Evolutionary conservation across 2,888 invertebrate species (phyloP), one percentile per base, ranked within the genome.

Genomic region (Ferdinandea cuprea): DNA sequence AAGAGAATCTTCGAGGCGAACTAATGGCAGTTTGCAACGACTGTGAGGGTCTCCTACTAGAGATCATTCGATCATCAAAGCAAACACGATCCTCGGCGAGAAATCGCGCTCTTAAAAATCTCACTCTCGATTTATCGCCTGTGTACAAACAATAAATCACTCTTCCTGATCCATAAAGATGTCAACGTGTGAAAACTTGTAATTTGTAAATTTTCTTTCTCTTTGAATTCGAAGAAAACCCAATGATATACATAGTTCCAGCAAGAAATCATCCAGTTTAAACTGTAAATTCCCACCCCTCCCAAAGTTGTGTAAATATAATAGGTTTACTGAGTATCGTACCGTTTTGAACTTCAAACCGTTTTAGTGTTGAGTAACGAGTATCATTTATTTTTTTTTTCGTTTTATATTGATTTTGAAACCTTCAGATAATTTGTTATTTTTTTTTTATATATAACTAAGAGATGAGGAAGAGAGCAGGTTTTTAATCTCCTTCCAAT

Each of bases 1-100:
- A 93, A 77, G 95, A 95, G 88, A 93, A 94, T 17, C 91, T 95
- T 54, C 94, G 94, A 78, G 94, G 95, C 86, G 95, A 96, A 78
- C 94, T 96, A 88, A 96, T 97, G 95, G 95, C 95, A 81, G 97
- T 98, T 54, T 98, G 98, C 90, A 95, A 96, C 90, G 98, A 98
- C 92, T 98, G 98, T 92, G 97, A 97, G 90, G 95, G 96, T 79
- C 96, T 98, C 95, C 96, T 98, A 77, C 94, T 97, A 87, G 97
- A 97, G 92, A 97, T 98, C 89, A 97, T 98, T 89, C 95, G 97
- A 91, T 96, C 97, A 19, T 85, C 94, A 95, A 89, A 90, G 77
- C 95, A 95, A 74, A 95, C 95, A 84, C 94, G 96, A 87, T 95
- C 97, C 74, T 96, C 96, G 72, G 95, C 95, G 74, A 93, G 96